Conservation (phyloP, 2,797 vertebrate genomes). For the Huso huso region DNA sequence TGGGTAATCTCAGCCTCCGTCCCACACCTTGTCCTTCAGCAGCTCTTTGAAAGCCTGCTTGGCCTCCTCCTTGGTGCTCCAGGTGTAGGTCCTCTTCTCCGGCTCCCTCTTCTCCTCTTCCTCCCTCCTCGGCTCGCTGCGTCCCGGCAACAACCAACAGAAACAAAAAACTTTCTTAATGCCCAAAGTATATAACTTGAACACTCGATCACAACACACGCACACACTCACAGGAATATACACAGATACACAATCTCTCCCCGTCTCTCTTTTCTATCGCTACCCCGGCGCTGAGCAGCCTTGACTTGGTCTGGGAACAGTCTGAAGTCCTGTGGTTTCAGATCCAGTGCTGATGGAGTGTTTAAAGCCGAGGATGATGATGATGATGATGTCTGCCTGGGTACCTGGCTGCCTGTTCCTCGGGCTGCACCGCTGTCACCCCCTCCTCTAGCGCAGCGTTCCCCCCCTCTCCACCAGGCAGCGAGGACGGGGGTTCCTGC, state of each 20-base stretch:
- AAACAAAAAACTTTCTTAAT: background rate
- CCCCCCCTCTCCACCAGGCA: background rate
- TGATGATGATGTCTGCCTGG: background rate
- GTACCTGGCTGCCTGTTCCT: background rate
- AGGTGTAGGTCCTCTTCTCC: slow-evolving; percentile 33
- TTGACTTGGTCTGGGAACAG: too few species aligned
- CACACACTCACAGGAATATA: background rate
- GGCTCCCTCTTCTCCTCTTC: slow-evolving; percentile 38
- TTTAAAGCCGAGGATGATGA: background rate
- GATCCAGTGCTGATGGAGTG: background rate
- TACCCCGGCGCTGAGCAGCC: too few species aligned
- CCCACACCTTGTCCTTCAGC: slow-evolving; percentile 51
- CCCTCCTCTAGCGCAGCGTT: background rate
- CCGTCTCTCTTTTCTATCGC: too few species aligned
- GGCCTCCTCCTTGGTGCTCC: slow-evolving; percentile 55
- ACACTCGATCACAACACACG: background rate
- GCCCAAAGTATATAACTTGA: background rate
- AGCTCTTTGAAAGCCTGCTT: slow-evolving; percentile 58
- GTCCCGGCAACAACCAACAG: background rate
- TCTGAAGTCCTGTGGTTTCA: background rate
- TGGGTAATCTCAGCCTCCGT: too few species aligned
- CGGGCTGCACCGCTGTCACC: background rate
- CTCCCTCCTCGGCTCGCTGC: slow-evolving; percentile 36
- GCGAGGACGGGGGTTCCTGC: background rate
- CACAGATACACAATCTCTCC: too few species aligned